Base-by-base conservation (phyloP, 2,113 vertebrate species). In the Colinus virginianus region DNA sequence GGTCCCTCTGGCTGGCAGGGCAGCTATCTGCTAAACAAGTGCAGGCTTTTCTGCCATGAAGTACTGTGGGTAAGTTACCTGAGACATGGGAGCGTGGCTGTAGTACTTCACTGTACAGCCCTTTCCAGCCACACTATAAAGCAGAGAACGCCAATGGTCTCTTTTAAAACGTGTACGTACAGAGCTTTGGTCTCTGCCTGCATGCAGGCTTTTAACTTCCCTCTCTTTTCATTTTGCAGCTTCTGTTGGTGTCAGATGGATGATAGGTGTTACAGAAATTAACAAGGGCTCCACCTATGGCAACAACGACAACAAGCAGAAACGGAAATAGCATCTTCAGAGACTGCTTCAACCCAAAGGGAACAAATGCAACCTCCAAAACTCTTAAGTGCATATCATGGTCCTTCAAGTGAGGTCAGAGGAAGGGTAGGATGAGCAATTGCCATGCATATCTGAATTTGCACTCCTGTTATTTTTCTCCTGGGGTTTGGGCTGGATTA, bases 221-320 rank as follows among this genome's bases (percentile, higher is more conserved):
- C 58, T 38, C 40, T 19, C 25, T 23, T 9, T 69, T 87, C 74
- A 15, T 55, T 66, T 92, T 80, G 26, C 97, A 99, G 99, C 96
- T 62, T 99, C 99, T n/a, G 81, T 98, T 79, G 99, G 97, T 42
- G 98, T 99, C 53, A 98, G 98, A 96, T 99, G 98, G 98, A 99
- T 99, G 99, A 99, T 99, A 9, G 98, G 98, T 0, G 98, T 99
- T 96, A 99, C 99, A 2, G 99, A 99, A 96, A 99, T 99, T 17
- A 94, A 99, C 94, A 99, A 96, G 91, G 98, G 98, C 51, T 99
- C 99, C 8, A 97, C 96, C 89, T 99, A 99, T 4, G 99, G 99
- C 53, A 98, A 98, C 94, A 98, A 98, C 23, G 97, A 98, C 63
- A 96, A 72, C 90, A 98, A 96, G 53, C 92, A 97, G 67, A 98